phyloP scores from a whole-genome alignment of 2,797 vertebrate species.

The Eupleurogrammus muticus region DNA sequence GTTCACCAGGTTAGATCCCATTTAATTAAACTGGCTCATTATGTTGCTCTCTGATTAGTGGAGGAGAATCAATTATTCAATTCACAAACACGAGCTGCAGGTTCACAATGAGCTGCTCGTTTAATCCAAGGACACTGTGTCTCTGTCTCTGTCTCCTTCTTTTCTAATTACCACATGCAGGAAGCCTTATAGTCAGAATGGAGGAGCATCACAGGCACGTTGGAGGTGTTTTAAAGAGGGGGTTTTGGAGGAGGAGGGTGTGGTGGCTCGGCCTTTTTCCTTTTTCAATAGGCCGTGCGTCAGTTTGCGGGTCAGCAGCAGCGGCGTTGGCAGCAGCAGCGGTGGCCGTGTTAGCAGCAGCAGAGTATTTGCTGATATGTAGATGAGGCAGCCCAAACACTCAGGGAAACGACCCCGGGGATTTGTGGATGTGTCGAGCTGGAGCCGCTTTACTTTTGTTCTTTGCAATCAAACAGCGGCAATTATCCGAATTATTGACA shows the following conservation, averaged over 20 bases:
- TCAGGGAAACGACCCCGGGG: slow-evolving; percentile 90
- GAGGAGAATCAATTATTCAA: slow-evolving; percentile 99
- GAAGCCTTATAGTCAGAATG: slow-evolving; percentile 78
- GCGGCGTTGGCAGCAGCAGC: slow-evolving; percentile 45
- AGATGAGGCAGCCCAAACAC: slow-evolving; percentile 92
- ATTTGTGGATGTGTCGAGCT: slow-evolving; percentile 90
- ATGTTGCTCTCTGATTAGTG: slow-evolving; percentile 99
- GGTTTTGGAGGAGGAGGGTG: slow-evolving; percentile 61
- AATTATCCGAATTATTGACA: slow-evolving; percentile 99
- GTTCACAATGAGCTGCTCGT: slow-evolving; percentile 96
- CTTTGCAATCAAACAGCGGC: slow-evolving; percentile 98
- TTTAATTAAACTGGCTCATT: slow-evolving; percentile 99
- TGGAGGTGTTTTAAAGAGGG: slow-evolving; percentile 66
- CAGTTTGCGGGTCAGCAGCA: slow-evolving; percentile 90
- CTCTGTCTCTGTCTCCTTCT: slow-evolving; percentile 55
- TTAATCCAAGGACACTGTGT: slow-evolving; percentile 99
- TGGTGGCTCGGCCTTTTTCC: slow-evolving; percentile 87
- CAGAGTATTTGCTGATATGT: slow-evolving; percentile 90
- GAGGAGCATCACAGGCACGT: slow-evolving; percentile 53
- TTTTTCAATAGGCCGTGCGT: slow-evolving; percentile 89
- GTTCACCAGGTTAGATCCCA: slow-evolving; percentile 99
- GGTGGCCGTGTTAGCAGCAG: slow-evolving; percentile 72
- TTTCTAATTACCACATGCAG: slow-evolving; percentile 90
- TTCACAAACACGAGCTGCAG: slow-evolving; percentile 90
- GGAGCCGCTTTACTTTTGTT: slow-evolving; percentile 94